Evolutionary conservation across 92 coral and sea anemone genomes (phyloP), one percentile per base, ranked within the genome.

Genomic region (Porites rus): DNA sequence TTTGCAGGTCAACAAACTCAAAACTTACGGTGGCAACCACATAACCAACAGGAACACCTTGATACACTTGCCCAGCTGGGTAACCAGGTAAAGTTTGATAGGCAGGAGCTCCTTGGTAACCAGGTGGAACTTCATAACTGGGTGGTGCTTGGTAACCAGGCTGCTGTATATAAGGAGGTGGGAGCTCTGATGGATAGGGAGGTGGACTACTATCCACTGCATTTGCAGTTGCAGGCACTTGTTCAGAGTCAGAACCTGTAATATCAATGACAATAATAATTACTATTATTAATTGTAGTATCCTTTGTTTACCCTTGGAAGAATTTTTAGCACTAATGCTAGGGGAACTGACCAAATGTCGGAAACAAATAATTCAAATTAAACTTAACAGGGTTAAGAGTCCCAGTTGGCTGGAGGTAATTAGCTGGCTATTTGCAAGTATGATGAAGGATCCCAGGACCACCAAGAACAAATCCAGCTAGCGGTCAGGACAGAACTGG

Each of bases 81-180:
- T 85, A 75, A 67, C 79, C 74, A 17, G 84, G 63, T 31, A 74
- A 88, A 1, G 59, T 22, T 65, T 69, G 75, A 84, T 87, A 38
- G n/a, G 72, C 64, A 65, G 84, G 79, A 3, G 59, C 65, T 1
- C 70, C 87, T 60, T 79, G 90, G 76, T 76, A 79, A 28, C 87
- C 81, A 14, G 92, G 84, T 21, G 86, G 79, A 1, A 43, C 90
- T 79, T 56, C 75, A 75, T 79, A 77, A 77, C 89, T 64, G 54
- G 87, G 82, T 18, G 63, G 81, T 21, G 64, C 82, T 56, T 61
- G 87, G 87, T 81, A 63, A 24, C 78, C 77, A 51, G 87, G 83
- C 43, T 75, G 88, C 43, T 63, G 53, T 6, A 25, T 6, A 13
- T 69, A 58, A 22, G 46, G 69, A 10, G 81, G 81, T 60, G 81